Evolutionary conservation across 1,140 invertebrate species (phyloP).

Genomic region (Cyphomyrmex costatus): DNA sequence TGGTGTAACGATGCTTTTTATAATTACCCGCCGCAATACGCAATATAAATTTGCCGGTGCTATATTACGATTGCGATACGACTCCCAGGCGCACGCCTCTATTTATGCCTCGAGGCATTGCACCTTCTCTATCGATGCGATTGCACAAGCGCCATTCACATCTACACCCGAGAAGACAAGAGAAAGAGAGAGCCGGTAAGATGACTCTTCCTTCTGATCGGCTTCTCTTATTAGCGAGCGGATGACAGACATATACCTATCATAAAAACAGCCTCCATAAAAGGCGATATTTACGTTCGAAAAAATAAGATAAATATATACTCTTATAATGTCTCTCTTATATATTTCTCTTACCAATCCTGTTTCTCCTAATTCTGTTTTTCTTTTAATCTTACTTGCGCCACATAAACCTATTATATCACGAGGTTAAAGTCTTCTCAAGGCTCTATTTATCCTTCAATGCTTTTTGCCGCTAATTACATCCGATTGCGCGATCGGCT

Average conservation of each 20-base stretch:
- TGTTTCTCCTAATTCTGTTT: background rate
- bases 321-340: background rate
- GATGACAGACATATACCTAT: background rate
- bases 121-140: constrained; percentile 33
- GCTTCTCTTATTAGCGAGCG: background rate
- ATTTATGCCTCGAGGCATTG: constrained; percentile 29
- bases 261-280: constrained; percentile 6
- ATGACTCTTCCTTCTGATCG: background rate
- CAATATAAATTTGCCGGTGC: constrained; percentile 46
- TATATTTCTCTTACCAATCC: background rate
- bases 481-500: background rate
- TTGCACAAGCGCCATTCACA: constrained; percentile 37
- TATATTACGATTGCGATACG: constrained; percentile 44
- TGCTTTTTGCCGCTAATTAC: background rate
- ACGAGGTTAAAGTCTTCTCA: background rate
- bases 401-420: background rate
- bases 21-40: constrained; percentile 41
- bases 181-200: background rate
- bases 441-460: background rate
- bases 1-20: constrained; percentile 43
- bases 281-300: constrained; percentile 8
- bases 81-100: background rate
- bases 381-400: background rate
- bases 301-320: background rate
- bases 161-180: background rate